A percentile compares a stretch with the other conserved stretches of the same genome.
phyloP scores from a whole-genome alignment of 2,113 vertebrate genomes.

The Heloderma charlesbogerti region DNA sequence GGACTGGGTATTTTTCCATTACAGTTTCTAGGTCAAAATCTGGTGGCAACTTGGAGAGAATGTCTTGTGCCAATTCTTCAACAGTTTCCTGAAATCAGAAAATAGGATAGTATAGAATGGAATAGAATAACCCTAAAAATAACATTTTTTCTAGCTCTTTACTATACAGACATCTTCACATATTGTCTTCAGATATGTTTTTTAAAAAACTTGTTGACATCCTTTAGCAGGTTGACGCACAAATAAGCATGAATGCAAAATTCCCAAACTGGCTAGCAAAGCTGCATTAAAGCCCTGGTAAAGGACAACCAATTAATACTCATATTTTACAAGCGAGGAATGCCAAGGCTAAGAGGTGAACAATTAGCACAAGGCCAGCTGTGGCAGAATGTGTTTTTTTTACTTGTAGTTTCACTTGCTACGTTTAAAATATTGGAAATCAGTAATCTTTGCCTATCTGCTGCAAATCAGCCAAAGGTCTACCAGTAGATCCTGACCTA shows the following conservation, averaged over 20 bases:
- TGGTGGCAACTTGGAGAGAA: constrained; percentile 87
- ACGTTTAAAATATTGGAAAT: background rate
- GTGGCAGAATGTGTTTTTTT: background rate
- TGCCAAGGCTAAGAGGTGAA: too few relatives aligned
- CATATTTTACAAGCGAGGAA: too few relatives aligned
- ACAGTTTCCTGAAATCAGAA: constrained; percentile 85
- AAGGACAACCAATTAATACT: too few relatives aligned
- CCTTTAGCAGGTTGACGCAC: background rate
- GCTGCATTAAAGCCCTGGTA: too few relatives aligned
- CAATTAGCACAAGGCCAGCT: background rate
- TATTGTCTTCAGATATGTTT: background rate
- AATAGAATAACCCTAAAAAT: background rate
- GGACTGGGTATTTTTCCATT: constrained; percentile 86
- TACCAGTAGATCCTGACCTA: background rate
- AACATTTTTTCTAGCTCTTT: background rate
- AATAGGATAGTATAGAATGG: background rate
- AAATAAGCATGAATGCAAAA: too few relatives aligned
- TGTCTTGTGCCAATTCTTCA: constrained; percentile 87
- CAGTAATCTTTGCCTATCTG: background rate
- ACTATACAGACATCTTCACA: constrained; percentile 9
- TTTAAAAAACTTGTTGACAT: background rate
- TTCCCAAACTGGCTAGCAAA: too few relatives aligned
- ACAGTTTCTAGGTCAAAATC: constrained; percentile 85
- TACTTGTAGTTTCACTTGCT: background rate
- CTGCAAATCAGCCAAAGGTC: background rate